These are phyloP conservation scores for Caligus rogercresseyi DNA, from an alignment of 1,140 invertebrate species.

Conservation along the genomic window DNA sequence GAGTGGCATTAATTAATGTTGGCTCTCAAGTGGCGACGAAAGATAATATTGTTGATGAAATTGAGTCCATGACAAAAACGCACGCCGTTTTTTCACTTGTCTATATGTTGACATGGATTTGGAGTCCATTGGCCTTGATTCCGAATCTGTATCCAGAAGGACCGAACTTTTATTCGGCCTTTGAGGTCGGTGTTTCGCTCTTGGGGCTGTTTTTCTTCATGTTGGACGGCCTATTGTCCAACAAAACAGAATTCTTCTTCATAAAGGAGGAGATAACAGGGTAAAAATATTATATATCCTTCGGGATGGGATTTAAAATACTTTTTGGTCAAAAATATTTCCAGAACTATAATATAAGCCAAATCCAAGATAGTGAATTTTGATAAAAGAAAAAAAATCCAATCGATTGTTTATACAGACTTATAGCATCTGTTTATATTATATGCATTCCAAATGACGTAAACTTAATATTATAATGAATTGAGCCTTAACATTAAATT, in stretches of 20 bases:
- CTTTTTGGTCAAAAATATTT: too few relatives aligned
- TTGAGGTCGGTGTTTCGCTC: conserved; percentile 4
- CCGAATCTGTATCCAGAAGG: neutral
- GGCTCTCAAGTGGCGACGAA: neutral
- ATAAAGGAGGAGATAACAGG: neutral
- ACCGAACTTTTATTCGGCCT: conserved; percentile 18
- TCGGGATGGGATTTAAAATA: too few relatives aligned
- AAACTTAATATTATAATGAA: too few relatives aligned
- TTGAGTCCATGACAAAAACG: conserved; percentile 1
- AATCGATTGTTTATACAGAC: too few relatives aligned
- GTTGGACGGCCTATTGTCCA: conserved; percentile 2
- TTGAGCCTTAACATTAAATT: too few relatives aligned
- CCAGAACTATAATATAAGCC: too few relatives aligned
- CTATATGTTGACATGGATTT: conserved; percentile 5
- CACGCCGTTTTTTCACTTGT: neutral
- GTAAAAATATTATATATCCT: too few relatives aligned
- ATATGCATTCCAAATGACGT: too few relatives aligned
- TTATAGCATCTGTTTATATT: too few relatives aligned
- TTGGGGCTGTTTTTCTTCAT: conserved; percentile 16
- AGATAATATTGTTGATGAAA: conserved; percentile 6
- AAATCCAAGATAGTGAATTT: too few relatives aligned
- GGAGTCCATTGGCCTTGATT: conserved; percentile 10
- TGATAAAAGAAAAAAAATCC: too few relatives aligned
- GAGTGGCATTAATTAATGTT: too few relatives aligned
- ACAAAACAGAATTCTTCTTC: conserved; percentile 6